A percentile compares a stretch with the other conserved stretches of the same genome.
Conservation (phyloP, 2,113 vertebrate species). For the Zingel zingel region DNA sequence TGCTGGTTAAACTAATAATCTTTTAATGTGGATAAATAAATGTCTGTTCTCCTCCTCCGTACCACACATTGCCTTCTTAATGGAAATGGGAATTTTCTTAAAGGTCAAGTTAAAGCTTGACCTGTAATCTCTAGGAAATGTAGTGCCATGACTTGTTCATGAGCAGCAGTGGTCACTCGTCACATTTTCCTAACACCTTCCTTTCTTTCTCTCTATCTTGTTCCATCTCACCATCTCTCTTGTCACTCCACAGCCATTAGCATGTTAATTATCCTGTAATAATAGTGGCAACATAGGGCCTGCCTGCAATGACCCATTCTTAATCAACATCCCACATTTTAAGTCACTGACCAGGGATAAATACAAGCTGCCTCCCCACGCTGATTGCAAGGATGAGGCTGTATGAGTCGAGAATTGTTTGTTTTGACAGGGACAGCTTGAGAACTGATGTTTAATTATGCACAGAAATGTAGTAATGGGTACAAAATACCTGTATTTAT, state of each 20-base stretch:
- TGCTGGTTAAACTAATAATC: constrained; percentile 40
- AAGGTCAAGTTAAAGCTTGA: too few relatives aligned
- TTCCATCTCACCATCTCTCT: constrained; percentile 26
- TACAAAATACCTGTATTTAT: not conserved
- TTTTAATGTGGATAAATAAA: constrained; percentile 35
- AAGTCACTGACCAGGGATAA: constrained; percentile 38
- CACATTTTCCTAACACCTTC: constrained; percentile 3
- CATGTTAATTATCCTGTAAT: constrained; percentile 71
- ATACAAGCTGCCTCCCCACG: not conserved
- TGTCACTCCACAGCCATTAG: constrained; percentile 56
- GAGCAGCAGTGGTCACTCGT: not conserved
- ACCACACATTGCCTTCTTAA: not conserved
- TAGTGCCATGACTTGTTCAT: not conserved
- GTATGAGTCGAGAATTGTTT: not conserved
- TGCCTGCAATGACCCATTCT: constrained; percentile 48
- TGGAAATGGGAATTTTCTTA: not conserved
- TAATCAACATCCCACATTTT: constrained; percentile 48
- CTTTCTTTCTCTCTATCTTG: constrained; percentile 5
- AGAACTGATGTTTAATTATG: not conserved
- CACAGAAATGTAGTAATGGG: not conserved
- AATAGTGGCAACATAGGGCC: constrained; percentile 46
- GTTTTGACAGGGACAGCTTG: not conserved
- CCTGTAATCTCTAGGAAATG: constrained; percentile 6
- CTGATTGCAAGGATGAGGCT: constrained; percentile 5
- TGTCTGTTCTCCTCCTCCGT: not conserved